A percentile compares a stretch with the other conserved stretches of the same genome.
phyloP scores from a whole-genome alignment of 2,797 vertebrate genomes.

The Pangasius sanitwongsei region DNA sequence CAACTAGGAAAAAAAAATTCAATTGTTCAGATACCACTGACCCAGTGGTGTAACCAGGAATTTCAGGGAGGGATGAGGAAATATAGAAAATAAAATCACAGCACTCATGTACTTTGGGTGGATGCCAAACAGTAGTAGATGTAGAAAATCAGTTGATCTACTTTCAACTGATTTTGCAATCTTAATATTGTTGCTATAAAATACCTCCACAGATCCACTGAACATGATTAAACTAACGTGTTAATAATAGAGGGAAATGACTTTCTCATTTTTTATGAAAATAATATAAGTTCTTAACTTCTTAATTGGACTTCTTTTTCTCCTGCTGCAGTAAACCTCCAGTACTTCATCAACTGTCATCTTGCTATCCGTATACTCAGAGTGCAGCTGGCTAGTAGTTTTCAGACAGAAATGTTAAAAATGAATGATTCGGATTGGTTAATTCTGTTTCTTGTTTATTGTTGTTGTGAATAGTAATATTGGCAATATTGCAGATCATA shows the following conservation, averaged over 20 bases:
- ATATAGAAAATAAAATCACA: neutral
- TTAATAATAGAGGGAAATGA: neutral
- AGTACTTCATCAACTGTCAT: neutral
- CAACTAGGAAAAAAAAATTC: neutral
- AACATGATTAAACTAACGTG: neutral
- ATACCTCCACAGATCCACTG: neutral
- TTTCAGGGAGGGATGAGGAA: neutral
- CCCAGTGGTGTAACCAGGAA: neutral
- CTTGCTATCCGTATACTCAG: neutral
- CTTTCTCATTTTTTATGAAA: neutral
- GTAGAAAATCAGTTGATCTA: neutral
- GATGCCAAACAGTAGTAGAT: neutral
- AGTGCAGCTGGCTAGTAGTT: neutral
- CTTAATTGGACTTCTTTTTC: neutral
- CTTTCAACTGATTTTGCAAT: neutral
- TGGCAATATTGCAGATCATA: neutral
- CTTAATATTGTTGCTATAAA: neutral
- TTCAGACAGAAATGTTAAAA: neutral
- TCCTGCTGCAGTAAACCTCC: neutral
- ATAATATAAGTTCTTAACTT: neutral
- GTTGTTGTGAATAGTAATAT: neutral
- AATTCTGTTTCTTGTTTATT: neutral
- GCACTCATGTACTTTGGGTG: neutral
- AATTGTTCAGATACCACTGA: neutral
- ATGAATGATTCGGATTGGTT: neutral